Base-by-base conservation (phyloP, 2,797 vertebrate genomes). In the Rhinophrynus dorsalis region DNA sequence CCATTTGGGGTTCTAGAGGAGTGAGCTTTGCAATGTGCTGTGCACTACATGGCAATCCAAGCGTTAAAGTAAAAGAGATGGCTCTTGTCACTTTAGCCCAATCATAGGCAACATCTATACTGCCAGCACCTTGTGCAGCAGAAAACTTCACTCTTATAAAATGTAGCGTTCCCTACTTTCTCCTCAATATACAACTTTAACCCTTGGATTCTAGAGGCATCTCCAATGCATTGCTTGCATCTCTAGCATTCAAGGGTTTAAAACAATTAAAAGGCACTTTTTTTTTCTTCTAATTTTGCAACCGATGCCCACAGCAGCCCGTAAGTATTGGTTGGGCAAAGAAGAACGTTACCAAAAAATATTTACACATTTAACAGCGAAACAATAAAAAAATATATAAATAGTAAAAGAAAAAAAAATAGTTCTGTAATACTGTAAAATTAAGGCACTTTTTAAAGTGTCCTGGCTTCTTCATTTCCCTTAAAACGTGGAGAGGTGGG, bases 381-480 rank as follows among this genome's bases (percentile, higher is more conserved):
- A 64, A 72, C 20, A 20, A 38, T 72, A 56, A 58, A 58, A 73
- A 73, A 66, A 73, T 66, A 70, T 67, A 69, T 73, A 73, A 73
- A 73, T 73, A 73, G 62, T 73, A 73, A 73, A 67, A 73, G 55
- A 59, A 67, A 64, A 10, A 23, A 57, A 72, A 72, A 66, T 57
- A 60, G 62, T 73, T 66, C 70, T 59, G 42, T 73, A 73, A 73
- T 67, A 73, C 70, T 73, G 70, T 65, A 60, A 18, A 35, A 52
- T 52, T 73, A 73, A 73, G 70, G 70, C 70, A 73, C 70, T 66
- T 73, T 44, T 66, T 59, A 54, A 73, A 73, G 55, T 66, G 62
- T 67, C 70, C 70, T 35, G 29, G 27, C 55, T 52, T 60, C 54
- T 66, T 65, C 61, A 59, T 58, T 58, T 60, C 56, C 62, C 55